These are phyloP conservation scores for Lepidochrysops patricia DNA, from an alignment of 2,888 invertebrate species.

Conservation along the genomic window DNA sequence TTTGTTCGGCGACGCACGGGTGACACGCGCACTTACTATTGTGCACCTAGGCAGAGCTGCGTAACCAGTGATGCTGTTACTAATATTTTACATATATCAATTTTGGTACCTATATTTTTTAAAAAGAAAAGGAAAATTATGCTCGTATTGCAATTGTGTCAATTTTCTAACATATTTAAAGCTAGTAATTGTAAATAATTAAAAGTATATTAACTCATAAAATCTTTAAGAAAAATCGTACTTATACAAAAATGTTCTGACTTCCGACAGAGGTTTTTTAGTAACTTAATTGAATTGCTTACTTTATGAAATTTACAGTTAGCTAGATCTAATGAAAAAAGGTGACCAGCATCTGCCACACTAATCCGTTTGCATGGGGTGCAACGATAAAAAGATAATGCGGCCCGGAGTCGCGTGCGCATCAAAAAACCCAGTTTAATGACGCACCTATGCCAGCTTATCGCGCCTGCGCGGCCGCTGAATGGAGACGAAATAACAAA, in stretches of 20 bases:
- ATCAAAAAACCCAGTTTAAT: constrained; percentile 59
- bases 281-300: too few species aligned
- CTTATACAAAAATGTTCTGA: too few species aligned
- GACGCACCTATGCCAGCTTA: constrained; percentile 70
- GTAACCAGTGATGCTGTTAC: constrained; percentile 30
- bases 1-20: constrained; percentile 69
- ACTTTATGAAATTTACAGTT: not conserved
- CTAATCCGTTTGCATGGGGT: constrained; percentile 66
- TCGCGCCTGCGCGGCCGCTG: constrained; percentile 62
- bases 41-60: constrained; percentile 55
- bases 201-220: too few species aligned
- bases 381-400: constrained; percentile 73
- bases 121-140: too few species aligned
- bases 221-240: too few species aligned
- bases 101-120: not conserved
- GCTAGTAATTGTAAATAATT: too few species aligned
- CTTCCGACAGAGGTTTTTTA: too few species aligned
- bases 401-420: constrained; percentile 66
- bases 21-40: constrained; percentile 58
- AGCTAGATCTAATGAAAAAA: not conserved
- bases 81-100: not conserved
- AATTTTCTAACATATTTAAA: too few species aligned
- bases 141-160: too few species aligned
- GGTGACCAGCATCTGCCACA: constrained; percentile 44
- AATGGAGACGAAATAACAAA: constrained; percentile 51